A percentile compares a stretch with the other conserved stretches of the same genome.
These are phyloP conservation scores for Centropus bengalensis DNA, from an alignment of 2,113 vertebrate species.

Conservation along the genomic window DNA sequence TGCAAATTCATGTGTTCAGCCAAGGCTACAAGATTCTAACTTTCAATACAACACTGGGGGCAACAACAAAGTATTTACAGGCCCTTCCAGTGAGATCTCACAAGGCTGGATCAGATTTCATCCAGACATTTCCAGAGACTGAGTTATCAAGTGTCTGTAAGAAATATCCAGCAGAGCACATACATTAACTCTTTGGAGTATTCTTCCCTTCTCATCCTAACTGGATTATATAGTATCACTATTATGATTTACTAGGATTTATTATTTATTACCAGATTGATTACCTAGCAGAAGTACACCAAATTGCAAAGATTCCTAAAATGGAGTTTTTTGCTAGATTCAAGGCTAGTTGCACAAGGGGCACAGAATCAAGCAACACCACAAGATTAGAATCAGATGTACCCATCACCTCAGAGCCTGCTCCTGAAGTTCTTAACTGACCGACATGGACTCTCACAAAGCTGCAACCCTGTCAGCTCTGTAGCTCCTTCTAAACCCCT, in stretches of 20 bases:
- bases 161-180: not conserved
- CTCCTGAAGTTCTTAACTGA: not conserved
- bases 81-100: not conserved
- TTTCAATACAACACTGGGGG: not conserved
- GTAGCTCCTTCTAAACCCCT: not conserved
- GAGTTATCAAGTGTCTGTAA: not conserved
- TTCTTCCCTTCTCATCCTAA: not conserved
- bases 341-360: not conserved
- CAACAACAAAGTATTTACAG: not conserved
- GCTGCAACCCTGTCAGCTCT: not conserved
- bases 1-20: not conserved
- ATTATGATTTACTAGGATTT: not conserved
- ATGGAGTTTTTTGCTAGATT: not conserved
- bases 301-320: not conserved
- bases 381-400: not conserved
- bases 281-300: not conserved
- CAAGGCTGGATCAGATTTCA: not conserved
- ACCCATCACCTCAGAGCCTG: not conserved
- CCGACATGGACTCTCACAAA: rapidly evolving
- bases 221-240: not conserved
- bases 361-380: not conserved
- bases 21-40: not conserved
- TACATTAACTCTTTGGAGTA: not conserved
- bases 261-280: not conserved
- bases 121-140: not conserved